Conservation (phyloP, 2,113 vertebrate species). For the Grammomys dolichurus region DNA sequence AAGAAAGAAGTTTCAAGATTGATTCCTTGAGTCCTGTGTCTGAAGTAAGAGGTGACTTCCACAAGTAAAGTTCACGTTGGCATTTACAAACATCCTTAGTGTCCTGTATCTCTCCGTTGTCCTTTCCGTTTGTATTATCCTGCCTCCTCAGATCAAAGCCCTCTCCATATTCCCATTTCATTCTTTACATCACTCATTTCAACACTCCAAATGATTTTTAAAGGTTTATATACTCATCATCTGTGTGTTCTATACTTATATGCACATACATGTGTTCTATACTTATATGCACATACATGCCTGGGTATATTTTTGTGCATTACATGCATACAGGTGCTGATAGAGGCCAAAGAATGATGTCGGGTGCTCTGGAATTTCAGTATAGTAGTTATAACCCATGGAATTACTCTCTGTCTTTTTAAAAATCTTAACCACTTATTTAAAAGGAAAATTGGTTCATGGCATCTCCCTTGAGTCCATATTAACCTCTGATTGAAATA, state of each 20-base stretch:
- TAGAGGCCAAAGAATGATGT: not conserved
- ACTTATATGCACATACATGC: not conserved
- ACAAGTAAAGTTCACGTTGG: not conserved
- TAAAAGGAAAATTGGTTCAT: constrained; percentile 24
- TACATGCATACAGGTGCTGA: not conserved
- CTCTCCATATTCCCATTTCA: not conserved
- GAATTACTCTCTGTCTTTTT: not conserved
- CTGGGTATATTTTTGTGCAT: not conserved
- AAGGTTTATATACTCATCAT: not conserved
- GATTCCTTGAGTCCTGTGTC: not conserved
- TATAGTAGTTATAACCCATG: not conserved
- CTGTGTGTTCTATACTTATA: not conserved
- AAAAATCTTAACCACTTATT: not conserved
- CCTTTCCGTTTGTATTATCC: not conserved
- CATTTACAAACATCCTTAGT: not conserved
- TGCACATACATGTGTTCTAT: too few species aligned
- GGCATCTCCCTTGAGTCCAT: not conserved
- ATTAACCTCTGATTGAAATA: not conserved
- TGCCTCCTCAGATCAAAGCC: not conserved
- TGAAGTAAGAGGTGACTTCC: not conserved
- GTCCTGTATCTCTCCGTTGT: not conserved
- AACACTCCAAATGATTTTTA: not conserved
- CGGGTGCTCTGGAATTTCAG: not conserved
- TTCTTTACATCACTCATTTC: not conserved
- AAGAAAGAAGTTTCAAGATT: not conserved